Percentiles rank a stretch among this genome's conserved stretches.
Evolutionary conservation across 2,888 invertebrate species (phyloP).

Genomic region (Drosophila paracracens): DNA sequence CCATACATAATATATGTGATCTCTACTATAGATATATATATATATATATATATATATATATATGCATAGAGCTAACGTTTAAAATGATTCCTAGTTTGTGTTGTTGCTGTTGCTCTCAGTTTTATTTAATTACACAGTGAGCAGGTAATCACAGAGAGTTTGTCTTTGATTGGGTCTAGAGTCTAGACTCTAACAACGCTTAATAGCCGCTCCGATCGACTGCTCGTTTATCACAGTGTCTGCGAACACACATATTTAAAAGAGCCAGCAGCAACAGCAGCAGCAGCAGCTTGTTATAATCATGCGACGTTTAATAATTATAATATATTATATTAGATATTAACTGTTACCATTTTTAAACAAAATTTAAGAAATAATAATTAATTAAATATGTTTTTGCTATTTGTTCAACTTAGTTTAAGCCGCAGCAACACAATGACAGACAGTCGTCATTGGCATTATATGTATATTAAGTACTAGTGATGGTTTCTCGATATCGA

Average conservation of each 20-base stretch:
- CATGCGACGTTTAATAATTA: too few species aligned
- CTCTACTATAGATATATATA: background rate
- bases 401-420: too few species aligned
- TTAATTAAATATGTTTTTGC: too few species aligned
- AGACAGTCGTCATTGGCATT: too few species aligned
- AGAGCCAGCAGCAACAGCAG: background rate
- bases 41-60: background rate
- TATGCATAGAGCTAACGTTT: background rate
- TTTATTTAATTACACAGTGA: constrained; percentile 2
- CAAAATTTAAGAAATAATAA: too few species aligned
- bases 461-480: too few species aligned
- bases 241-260: constrained; percentile 6
- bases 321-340: too few species aligned
- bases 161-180: constrained; percentile 11
- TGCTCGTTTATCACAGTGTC: constrained; percentile 7
- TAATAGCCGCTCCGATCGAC: constrained; percentile 3
- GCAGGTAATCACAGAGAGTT: constrained; percentile 15
- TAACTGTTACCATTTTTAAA: too few species aligned
- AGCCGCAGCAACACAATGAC: too few species aligned
- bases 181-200: constrained; percentile 12
- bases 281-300: too few species aligned
- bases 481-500: too few species aligned
- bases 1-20: background rate
- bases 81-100: constrained; percentile 14
- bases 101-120: background rate